Evolutionary conservation across 2,113 vertebrate genomes (phyloP).

Genomic region (Chauna torquata): DNA sequence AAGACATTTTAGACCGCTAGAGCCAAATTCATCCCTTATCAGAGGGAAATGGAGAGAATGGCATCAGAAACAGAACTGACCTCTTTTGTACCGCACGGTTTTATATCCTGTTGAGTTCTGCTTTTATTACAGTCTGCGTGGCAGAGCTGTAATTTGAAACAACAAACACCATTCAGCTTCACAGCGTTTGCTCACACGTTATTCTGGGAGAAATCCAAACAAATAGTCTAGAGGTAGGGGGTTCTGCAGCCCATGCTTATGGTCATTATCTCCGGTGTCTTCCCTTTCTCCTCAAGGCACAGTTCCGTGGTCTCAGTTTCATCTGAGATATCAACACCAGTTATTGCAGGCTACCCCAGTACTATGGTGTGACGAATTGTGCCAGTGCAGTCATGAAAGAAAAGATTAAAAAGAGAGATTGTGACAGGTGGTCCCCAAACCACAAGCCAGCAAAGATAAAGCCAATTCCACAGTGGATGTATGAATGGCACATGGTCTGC

Average conservation of each 20-base stretch:
- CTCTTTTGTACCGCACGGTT: not conserved
- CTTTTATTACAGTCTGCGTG: not conserved
- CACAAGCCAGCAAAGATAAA: not conserved
- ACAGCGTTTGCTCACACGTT: not conserved
- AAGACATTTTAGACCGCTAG: not conserved
- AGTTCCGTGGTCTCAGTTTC: not conserved
- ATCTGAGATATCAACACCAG: not conserved
- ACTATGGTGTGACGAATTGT: not conserved
- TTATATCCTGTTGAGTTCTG: not conserved
- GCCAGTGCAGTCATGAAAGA: not conserved
- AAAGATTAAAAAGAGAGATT: not conserved
- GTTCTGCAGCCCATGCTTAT: not conserved
- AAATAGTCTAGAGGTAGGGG: not conserved
- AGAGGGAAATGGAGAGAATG: not conserved
- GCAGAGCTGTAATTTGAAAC: not conserved
- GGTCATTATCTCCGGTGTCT: not conserved
- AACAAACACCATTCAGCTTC: not conserved
- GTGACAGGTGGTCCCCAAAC: not conserved
- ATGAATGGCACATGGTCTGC: not conserved
- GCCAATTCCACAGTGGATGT: not conserved
- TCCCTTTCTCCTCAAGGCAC: not conserved
- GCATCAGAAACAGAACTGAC: not conserved
- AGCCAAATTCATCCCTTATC: not conserved
- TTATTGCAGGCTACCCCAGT: not conserved
- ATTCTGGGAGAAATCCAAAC: not conserved